Evolutionary conservation across 1,140 invertebrate species (phyloP).

Genomic region (Aradophagus sp.): DNA sequence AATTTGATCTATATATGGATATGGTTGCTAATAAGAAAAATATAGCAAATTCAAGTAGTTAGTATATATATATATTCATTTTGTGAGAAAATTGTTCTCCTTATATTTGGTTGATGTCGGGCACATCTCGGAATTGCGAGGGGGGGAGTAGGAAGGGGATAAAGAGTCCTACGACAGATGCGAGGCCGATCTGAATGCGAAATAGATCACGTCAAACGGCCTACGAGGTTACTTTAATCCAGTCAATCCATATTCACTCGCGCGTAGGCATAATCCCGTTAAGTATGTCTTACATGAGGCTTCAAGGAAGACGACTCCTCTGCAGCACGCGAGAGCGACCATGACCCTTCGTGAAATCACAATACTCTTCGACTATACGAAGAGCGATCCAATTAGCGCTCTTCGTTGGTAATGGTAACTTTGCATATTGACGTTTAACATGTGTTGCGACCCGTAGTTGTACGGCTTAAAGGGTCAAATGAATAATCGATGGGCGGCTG

Average conservation of each 20-base stretch:
- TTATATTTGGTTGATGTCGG: no score
- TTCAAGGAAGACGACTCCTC: slow-evolving; percentile 58
- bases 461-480: slow-evolving; percentile 39
- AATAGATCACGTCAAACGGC: slow-evolving; percentile 50
- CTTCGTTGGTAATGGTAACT: slow-evolving; percentile 23
- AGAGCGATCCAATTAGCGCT: slow-evolving; percentile 31
- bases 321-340: slow-evolving; percentile 23
- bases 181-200: slow-evolving; percentile 26
- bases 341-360: slow-evolving; percentile 44
- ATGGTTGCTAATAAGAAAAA: no score
- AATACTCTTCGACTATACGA: slow-evolving; percentile 37
- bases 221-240: slow-evolving; percentile 46
- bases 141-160: no score
- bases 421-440: slow-evolving; percentile 32
- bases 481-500: slow-evolving; percentile 2
- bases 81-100: no score
- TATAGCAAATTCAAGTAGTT: no score
- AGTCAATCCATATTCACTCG: slow-evolving; percentile 52
- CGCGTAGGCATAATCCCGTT: slow-evolving; percentile 57
- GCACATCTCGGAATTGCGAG: no score
- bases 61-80: no score
- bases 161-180: slow-evolving; percentile 7
- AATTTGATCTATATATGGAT: no score
- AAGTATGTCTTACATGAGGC: slow-evolving; percentile 47
- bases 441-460: slow-evolving; percentile 24